phyloP scores from a whole-genome alignment of 1,140 invertebrate genomes.

The Pararge aegeria region DNA sequence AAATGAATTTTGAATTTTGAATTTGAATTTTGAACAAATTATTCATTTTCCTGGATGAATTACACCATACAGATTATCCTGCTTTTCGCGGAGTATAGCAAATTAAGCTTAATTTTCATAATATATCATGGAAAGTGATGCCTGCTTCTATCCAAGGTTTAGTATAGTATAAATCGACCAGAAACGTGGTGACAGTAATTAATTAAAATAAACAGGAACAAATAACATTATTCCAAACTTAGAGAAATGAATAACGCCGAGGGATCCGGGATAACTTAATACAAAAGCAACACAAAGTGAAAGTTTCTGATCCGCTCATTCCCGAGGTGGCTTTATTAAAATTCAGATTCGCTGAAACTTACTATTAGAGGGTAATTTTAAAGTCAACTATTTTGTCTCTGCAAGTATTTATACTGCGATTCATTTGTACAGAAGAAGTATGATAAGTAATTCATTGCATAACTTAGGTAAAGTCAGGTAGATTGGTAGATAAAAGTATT shows the following conservation, averaged over 20 bases:
- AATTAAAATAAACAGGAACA: background rate
- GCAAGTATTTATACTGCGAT: background rate
- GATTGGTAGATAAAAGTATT: too few species aligned
- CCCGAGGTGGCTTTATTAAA: background rate
- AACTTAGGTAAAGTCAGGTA: too few species aligned
- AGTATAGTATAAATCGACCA: too few species aligned
- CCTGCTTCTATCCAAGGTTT: too few species aligned
- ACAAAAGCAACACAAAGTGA: background rate
- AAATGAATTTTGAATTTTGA: too few species aligned
- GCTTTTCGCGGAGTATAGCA: too few species aligned
- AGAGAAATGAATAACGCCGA: background rate
- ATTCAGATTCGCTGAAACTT: slow-evolving; percentile 15
- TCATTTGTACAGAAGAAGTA: background rate
- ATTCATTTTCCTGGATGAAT: too few species aligned
- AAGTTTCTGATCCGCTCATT: background rate
- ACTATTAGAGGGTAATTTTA: slow-evolving; percentile 13
- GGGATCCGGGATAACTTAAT: background rate
- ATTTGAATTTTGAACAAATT: too few species aligned
- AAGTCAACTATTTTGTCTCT: slow-evolving; percentile 21
- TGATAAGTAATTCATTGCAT: background rate
- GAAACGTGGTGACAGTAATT: too few species aligned
- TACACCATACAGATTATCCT: too few species aligned
- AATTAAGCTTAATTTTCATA: too few species aligned
- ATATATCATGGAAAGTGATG: too few species aligned
- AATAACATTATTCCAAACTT: background rate